Evolutionary conservation across 2,113 vertebrate genomes (phyloP).

Genomic region (Gavia stellata): DNA sequence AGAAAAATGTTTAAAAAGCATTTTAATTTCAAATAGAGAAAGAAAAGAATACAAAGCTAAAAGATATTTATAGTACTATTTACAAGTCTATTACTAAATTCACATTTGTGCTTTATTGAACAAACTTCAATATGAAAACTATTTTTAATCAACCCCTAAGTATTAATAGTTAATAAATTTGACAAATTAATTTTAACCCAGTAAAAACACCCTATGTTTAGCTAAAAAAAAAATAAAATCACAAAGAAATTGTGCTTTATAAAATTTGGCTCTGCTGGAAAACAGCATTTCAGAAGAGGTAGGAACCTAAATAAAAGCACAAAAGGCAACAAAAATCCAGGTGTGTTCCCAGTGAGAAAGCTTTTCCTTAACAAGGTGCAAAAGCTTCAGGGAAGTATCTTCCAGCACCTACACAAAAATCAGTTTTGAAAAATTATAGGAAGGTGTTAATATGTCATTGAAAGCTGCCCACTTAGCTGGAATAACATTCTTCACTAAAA

Average conservation of each 20-base stretch:
- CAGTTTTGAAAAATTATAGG: neutral
- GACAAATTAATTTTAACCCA: neutral
- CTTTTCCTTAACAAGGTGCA: neutral
- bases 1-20: neutral
- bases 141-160: neutral
- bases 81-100: slow-evolving; percentile 5
- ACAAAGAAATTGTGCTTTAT: neutral
- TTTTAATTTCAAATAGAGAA: neutral
- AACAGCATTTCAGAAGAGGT: neutral
- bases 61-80: neutral
- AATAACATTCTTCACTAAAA: neutral
- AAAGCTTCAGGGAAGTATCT: neutral
- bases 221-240: neutral
- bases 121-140: neutral
- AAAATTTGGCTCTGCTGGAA: neutral
- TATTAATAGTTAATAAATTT: neutral
- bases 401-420: neutral
- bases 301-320: neutral
- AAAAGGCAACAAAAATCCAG: neutral
- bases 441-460: neutral
- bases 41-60: neutral
- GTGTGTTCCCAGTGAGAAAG: neutral
- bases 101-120: neutral
- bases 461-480: neutral
- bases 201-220: neutral